Evolutionary conservation across 2,888 invertebrate genomes (phyloP).

Genomic region (Tipula vernalis): DNA sequence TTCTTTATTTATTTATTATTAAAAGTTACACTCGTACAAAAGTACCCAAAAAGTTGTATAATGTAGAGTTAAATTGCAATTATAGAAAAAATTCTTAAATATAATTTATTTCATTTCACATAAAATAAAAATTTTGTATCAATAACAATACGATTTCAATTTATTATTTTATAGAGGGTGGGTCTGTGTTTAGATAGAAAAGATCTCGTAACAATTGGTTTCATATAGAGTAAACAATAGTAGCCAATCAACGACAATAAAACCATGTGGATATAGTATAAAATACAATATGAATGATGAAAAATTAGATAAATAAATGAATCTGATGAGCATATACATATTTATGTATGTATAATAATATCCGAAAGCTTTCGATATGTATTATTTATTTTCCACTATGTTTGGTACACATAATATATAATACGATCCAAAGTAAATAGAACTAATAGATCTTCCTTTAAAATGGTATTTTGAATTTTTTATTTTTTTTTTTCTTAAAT

Average conservation of each 20-base stretch:
- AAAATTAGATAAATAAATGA: not conserved
- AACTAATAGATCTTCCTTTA: not conserved
- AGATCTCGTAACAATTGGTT: not conserved
- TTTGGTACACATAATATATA: not conserved
- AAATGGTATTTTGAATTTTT: not conserved
- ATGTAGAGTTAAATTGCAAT: not conserved
- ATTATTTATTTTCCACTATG: not conserved
- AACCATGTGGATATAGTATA: not conserved
- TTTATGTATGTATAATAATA: not conserved
- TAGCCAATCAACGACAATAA: not conserved
- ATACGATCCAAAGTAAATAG: not conserved
- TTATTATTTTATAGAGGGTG: not conserved
- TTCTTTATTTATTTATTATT: not conserved
- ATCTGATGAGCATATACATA: not conserved
- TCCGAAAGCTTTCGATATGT: not conserved
- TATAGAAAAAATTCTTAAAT: not conserved
- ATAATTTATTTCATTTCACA: not conserved
- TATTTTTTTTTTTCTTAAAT: not conserved
- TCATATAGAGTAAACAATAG: not conserved
- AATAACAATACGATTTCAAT: not conserved
- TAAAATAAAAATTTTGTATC: not conserved
- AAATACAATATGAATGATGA: not conserved
- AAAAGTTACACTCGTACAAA: not conserved
- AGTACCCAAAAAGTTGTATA: no score
- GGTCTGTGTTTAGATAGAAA: not conserved